These are phyloP conservation scores for Clarias pachynema DNA, from an alignment of 2,797 vertebrate species.

Conservation along the genomic window DNA sequence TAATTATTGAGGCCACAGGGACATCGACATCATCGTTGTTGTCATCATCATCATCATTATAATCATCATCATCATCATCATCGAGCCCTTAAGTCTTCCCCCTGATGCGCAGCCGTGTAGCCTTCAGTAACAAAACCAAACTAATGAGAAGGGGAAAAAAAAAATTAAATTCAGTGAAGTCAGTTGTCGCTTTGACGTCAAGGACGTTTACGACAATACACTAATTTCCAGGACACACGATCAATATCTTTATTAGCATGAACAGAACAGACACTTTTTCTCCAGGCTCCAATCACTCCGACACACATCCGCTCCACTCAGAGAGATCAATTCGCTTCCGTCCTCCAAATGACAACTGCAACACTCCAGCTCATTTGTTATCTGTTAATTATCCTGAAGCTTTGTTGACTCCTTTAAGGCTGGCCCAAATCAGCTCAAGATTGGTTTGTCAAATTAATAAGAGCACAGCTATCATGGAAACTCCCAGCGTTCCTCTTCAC, in stretches of 20 bases:
- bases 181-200: conserved; percentile 35
- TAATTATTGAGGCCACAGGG: neutral
- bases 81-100: conserved; percentile 49
- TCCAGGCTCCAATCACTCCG: conserved; percentile 17
- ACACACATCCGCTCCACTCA: neutral
- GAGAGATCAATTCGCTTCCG: conserved; percentile 47
- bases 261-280: conserved; percentile 23
- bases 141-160: conserved; percentile 26
- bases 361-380: conserved; percentile 32
- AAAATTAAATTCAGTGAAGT: conserved; percentile 23
- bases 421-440: conserved; percentile 23
- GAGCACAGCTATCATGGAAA: conserved; percentile 22
- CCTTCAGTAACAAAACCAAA: conserved; percentile 45
- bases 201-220: conserved; percentile 43
- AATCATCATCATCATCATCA: neutral
- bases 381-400: conserved; percentile 17
- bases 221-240: conserved; percentile 47
- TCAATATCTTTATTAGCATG: conserved; percentile 58
- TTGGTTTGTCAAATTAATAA: conserved; percentile 19
- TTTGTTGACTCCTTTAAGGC: neutral
- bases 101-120: conserved; percentile 45
- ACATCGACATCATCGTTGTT: no score
- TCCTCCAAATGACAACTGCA: conserved; percentile 45
- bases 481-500: neutral
- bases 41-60: neutral